phyloP scores from a whole-genome alignment of 2,113 vertebrate species.

The Gulo gulo region DNA sequence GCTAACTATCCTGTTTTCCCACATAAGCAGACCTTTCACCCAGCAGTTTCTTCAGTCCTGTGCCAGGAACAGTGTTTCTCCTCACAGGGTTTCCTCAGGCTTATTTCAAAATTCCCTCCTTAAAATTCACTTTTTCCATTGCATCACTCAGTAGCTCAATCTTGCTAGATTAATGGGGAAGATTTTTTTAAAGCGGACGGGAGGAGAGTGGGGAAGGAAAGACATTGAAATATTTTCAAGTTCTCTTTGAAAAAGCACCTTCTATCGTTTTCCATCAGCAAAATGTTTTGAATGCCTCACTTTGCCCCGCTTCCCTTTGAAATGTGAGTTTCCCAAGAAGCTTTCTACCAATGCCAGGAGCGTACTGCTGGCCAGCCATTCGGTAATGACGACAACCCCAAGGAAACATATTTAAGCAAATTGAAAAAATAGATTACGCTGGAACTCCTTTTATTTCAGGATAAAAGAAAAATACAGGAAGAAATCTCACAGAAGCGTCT shows the following conservation, averaged over 20 bases:
- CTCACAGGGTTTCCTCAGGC: neutral
- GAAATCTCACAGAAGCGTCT: slow-evolving; percentile 93
- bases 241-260: neutral
- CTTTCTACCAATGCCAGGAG: neutral
- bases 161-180: neutral
- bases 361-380: neutral
- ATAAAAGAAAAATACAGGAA: slow-evolving; percentile 96
- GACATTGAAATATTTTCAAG: neutral
- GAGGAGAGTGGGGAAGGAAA: neutral
- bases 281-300: neutral
- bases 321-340: neutral
- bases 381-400: neutral
- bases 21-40: neutral
- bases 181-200: neutral
- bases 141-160: neutral
- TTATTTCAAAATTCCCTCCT: slow-evolving; percentile 4
- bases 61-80: neutral
- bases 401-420: neutral
- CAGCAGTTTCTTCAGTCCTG: neutral
- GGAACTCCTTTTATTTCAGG: slow-evolving; percentile 81
- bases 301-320: neutral
- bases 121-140: neutral
- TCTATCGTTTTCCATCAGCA: neutral
- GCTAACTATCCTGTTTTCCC: neutral
- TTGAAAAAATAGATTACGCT: slow-evolving; percentile 24